A percentile compares a stretch with the other conserved stretches of the same genome.
These are phyloP conservation scores for Hylaea fasciaria DNA, from an alignment of 2,888 invertebrate species.

Conservation along the genomic window DNA sequence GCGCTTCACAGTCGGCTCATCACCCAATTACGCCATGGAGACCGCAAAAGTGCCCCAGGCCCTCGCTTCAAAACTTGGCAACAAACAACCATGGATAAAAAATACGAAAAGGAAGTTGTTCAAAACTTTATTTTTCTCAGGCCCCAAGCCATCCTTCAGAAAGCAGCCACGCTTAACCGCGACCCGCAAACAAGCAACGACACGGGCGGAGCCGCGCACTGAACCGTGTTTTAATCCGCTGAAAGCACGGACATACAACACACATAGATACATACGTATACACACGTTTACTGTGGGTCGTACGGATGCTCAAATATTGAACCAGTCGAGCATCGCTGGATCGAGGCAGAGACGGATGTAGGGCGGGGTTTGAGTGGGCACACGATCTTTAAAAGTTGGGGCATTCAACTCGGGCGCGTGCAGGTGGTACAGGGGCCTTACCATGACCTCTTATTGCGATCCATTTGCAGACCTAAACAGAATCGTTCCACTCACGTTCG, in stretches of 20 bases:
- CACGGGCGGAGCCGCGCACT: constrained; percentile 41
- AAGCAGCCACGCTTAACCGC: constrained; percentile 13
- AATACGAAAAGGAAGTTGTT: background rate
- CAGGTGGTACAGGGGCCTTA: too few relatives aligned
- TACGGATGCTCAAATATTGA: constrained; percentile 43
- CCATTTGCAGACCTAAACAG: too few relatives aligned
- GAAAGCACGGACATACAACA: constrained; percentile 62
- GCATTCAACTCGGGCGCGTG: too few relatives aligned
- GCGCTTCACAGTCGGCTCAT: too few relatives aligned
- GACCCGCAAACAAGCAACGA: constrained; percentile 8
- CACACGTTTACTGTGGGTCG: constrained; percentile 58
- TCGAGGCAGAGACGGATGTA: constrained; percentile 17
- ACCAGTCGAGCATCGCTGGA: constrained; percentile 38
- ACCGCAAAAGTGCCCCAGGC: too few relatives aligned
- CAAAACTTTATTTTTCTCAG: background rate
- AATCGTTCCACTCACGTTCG: too few relatives aligned
- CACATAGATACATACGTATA: constrained; percentile 53
- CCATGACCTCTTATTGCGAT: too few relatives aligned
- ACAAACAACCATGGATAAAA: too few relatives aligned
- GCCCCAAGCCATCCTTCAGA: background rate
- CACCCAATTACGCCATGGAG: too few relatives aligned
- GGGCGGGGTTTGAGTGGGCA: too few relatives aligned
- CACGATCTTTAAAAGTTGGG: too few relatives aligned
- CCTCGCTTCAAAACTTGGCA: too few relatives aligned
- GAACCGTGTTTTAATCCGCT: constrained; percentile 62